These are phyloP conservation scores for Thamnaconus septentrionalis DNA, from an alignment of 2,113 vertebrate genomes.

Conservation along the genomic window DNA sequence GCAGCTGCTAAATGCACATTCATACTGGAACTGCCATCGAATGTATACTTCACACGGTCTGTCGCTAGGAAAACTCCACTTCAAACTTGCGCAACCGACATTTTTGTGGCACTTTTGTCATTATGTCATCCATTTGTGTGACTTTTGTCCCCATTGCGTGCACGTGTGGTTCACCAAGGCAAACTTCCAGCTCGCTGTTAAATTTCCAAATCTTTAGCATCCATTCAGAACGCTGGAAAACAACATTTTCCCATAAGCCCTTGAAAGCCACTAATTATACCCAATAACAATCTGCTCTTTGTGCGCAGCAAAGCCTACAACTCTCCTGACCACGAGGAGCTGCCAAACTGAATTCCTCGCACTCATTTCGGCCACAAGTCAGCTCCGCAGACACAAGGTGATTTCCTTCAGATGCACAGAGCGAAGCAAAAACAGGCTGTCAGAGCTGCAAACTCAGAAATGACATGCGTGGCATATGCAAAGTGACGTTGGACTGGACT, in stretches of 20 bases:
- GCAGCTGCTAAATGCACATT: no score
- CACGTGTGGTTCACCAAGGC: neutral
- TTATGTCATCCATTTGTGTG: neutral
- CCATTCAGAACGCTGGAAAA: slow-evolving; percentile 17
- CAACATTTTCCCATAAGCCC: slow-evolving; percentile 14
- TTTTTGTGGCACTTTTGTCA: no score
- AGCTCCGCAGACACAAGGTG: neutral
- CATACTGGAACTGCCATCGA: no score
- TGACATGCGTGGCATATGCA: no score
- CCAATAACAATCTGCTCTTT: slow-evolving; percentile 21
- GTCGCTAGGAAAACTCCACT: no score
- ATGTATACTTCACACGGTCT: no score
- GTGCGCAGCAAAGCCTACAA: slow-evolving; percentile 18
- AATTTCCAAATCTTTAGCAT: slow-evolving; percentile 14
- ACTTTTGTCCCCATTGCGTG: neutral
- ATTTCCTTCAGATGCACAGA: neutral
- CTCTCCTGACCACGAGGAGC: slow-evolving; percentile 21
- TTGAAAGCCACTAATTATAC: slow-evolving; percentile 32
- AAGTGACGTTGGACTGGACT: no score
- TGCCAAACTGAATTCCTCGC: slow-evolving; percentile 12
- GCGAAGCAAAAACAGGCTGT: neutral
- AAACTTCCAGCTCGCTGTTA: neutral
- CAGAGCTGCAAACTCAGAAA: no score
- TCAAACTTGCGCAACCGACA: no score
- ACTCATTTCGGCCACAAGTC: slow-evolving; percentile 2